These are phyloP conservation scores for Drosophila kanekoi DNA, from an alignment of 2,888 invertebrate genomes.

Conservation along the genomic window DNA sequence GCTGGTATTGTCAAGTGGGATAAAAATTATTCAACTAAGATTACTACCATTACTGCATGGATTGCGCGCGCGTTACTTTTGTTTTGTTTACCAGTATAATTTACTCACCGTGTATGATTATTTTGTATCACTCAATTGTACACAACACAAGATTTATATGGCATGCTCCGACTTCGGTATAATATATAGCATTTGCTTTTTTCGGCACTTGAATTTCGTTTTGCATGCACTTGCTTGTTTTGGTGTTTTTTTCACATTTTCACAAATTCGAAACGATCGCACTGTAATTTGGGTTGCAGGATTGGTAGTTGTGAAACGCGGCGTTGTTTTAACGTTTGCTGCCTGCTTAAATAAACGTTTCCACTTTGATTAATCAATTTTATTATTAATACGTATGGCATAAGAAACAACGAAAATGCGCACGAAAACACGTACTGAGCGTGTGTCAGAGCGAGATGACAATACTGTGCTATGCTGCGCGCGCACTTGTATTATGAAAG, in stretches of 20 bases:
- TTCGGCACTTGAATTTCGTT: slow-evolving; percentile 34
- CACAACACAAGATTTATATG: slow-evolving; percentile 50
- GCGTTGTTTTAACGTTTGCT: slow-evolving; percentile 57
- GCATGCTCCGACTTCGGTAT: slow-evolving; percentile 31
- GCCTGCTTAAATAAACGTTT: slow-evolving; percentile 66
- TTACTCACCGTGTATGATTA: slow-evolving; percentile 59
- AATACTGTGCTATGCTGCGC: slow-evolving; percentile 17
- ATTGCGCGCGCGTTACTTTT: slow-evolving; percentile 64
- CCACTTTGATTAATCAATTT: slow-evolving; percentile 76
- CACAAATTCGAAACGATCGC: slow-evolving; percentile 20
- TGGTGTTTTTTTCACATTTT: slow-evolving; percentile 49
- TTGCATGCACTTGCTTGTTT: slow-evolving; percentile 35
- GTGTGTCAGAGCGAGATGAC: slow-evolving; percentile 58
- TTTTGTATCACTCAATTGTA: slow-evolving; percentile 55
- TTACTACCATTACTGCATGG: background rate
- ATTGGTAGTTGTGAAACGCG: slow-evolving; percentile 40
- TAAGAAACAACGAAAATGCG: slow-evolving; percentile 61
- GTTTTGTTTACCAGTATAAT: slow-evolving; percentile 20
- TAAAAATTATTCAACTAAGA: background rate
- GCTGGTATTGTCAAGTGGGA: background rate
- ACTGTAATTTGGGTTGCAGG: slow-evolving; percentile 28
- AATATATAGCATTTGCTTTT: slow-evolving; percentile 19
- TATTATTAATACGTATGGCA: slow-evolving; percentile 78
- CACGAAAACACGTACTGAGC: slow-evolving; percentile 55
- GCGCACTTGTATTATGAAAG: slow-evolving; percentile 46